These are phyloP conservation scores for Cydia pomonella DNA, from an alignment of 1,140 invertebrate species.

Conservation along the genomic window DNA sequence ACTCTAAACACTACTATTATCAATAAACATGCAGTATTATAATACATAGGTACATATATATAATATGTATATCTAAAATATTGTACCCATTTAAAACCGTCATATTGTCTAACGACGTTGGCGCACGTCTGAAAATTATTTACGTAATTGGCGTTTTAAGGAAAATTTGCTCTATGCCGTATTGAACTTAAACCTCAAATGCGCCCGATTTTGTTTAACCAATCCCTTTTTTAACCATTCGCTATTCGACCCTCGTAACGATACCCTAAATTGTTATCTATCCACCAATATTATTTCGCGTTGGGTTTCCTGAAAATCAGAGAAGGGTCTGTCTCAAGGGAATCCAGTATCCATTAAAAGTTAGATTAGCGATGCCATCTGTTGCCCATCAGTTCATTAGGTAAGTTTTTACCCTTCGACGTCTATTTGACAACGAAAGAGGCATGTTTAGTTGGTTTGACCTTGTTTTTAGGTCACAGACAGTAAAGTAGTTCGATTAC, in stretches of 20 bases:
- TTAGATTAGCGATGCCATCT: conserved; percentile 12
- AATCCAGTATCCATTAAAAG: not conserved
- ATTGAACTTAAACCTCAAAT: too few relatives aligned
- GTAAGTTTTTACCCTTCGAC: conserved; percentile 2
- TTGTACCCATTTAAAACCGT: too few relatives aligned
- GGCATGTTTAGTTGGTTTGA: not conserved
- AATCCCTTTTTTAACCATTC: not conserved
- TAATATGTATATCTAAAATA: too few relatives aligned
- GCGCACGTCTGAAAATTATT: too few relatives aligned
- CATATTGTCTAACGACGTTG: too few relatives aligned
- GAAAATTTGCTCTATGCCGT: too few relatives aligned
- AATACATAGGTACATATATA: too few relatives aligned
- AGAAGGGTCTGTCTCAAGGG: not conserved
- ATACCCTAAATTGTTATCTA: not conserved
- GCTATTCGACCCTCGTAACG: not conserved
- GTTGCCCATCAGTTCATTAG: conserved; percentile 11
- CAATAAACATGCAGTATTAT: too few relatives aligned
- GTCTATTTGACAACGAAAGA: not conserved
- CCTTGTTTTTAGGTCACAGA: too few relatives aligned
- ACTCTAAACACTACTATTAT: too few relatives aligned
- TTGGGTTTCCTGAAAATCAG: not conserved
- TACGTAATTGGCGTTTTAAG: too few relatives aligned
- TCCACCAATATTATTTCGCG: not conserved
- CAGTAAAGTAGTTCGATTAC: too few relatives aligned
- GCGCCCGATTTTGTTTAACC: not conserved